Percentiles rank a stretch among this genome's conserved stretches.
phyloP scores from a whole-genome alignment of 92 coral and sea anemone species.

The Isaurus tuberculatus region DNA sequence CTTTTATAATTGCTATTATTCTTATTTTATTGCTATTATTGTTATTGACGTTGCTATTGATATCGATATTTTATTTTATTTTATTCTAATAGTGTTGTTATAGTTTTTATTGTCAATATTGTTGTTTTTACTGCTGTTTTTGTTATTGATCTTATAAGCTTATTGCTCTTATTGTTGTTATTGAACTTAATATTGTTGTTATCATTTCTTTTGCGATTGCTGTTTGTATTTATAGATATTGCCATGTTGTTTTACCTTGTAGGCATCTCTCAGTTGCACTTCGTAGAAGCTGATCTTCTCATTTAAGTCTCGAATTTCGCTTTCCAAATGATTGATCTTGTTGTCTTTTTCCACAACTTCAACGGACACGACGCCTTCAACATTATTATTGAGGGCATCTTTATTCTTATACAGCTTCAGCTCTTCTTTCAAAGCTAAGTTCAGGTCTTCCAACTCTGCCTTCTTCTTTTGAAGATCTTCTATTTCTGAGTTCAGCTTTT shows the following conservation, averaged over 20 bases:
- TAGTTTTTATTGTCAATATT: too few relatives aligned
- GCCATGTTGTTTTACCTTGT: constrained; percentile 23
- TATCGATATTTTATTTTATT: too few relatives aligned
- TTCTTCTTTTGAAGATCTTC: constrained; percentile 27
- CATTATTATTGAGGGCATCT: constrained; percentile 1
- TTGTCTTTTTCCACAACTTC: constrained; percentile 47
- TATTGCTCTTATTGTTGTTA: too few relatives aligned
- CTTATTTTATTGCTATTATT: too few relatives aligned
- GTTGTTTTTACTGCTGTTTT: too few relatives aligned
- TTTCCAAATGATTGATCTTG: constrained; percentile 37
- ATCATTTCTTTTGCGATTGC: too few relatives aligned
- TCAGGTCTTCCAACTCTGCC: constrained; percentile 36
- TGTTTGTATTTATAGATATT: too few relatives aligned
- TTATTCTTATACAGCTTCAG: neutral
- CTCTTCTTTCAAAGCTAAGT: constrained; percentile 29
- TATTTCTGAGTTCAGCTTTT: constrained; percentile 23
- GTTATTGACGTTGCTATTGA: too few relatives aligned
- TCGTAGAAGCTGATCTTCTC: constrained; percentile 43
- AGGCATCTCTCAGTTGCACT: constrained; percentile 48
- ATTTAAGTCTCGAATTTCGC: constrained; percentile 44
- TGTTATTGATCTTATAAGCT: too few relatives aligned
- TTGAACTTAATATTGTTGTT: too few relatives aligned
- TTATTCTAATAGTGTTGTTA: too few relatives aligned
- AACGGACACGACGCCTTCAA: neutral
- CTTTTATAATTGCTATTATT: too few relatives aligned